These are phyloP conservation scores for Lonchura striata DNA, from an alignment of 2,113 vertebrate genomes.

Conservation along the genomic window DNA sequence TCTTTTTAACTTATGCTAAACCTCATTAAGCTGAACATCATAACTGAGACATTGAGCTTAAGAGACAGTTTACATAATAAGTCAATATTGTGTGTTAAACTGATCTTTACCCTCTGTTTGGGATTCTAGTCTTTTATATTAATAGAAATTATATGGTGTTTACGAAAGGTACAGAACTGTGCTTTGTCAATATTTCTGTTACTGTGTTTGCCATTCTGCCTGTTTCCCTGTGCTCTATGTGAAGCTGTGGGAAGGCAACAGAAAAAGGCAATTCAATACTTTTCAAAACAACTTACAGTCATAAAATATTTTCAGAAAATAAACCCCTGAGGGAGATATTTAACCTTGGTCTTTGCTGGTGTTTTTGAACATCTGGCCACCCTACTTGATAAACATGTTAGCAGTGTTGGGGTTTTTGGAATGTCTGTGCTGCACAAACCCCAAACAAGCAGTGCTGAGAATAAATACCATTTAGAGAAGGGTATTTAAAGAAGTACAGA, in stretches of 20 bases:
- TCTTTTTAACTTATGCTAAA: neutral
- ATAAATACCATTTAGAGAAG: neutral
- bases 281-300: neutral
- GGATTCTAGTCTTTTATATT: neutral
- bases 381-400: neutral
- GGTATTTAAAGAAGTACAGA: neutral
- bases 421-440: neutral
- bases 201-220: neutral
- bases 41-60: neutral
- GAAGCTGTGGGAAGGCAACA: neutral
- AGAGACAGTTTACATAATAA: neutral
- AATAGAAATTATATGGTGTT: neutral
- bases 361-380: neutral
- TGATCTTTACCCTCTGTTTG: neutral
- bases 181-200: neutral
- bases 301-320: constrained; percentile 1
- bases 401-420: neutral
- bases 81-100: neutral
- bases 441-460: neutral
- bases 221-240: neutral
- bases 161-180: neutral
- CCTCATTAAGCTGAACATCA: neutral
- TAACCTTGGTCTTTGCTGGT: constrained; percentile 2
- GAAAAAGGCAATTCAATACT: neutral
- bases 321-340: neutral